These are phyloP conservation scores for Balanococcus diminutus DNA, from an alignment of 2,888 invertebrate species.

Conservation along the genomic window DNA sequence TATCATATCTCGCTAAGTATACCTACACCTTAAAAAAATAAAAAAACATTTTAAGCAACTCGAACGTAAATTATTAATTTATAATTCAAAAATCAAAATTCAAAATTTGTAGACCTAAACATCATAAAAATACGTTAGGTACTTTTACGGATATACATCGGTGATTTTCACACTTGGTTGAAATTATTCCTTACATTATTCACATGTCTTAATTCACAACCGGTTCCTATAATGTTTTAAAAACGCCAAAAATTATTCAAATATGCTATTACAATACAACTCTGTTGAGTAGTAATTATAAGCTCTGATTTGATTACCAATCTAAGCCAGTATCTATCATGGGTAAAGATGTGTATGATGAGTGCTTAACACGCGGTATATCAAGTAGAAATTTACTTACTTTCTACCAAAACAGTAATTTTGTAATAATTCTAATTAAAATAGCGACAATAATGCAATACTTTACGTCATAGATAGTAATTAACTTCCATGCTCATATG, in stretches of 20 bases:
- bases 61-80: too few species aligned
- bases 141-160: neutral
- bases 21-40: too few species aligned
- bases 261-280: neutral
- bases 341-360: neutral
- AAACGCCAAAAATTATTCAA: neutral
- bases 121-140: neutral
- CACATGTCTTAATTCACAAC: neutral
- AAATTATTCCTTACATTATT: neutral
- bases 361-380: neutral
- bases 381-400: slow-evolving; percentile 18
- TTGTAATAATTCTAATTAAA: neutral
- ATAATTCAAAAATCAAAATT: neutral
- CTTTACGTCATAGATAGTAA: neutral
- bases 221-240: neutral
- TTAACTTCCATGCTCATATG: too few species aligned
- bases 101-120: neutral
- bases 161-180: neutral
- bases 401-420: neutral
- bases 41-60: too few species aligned
- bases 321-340: neutral
- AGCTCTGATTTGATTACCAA: neutral
- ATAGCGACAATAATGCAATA: neutral
- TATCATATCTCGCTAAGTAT: too few species aligned
- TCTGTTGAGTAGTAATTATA: slow-evolving; percentile 7